Evolutionary conservation across 2,113 vertebrate species (phyloP).

Genomic region (Canis aureus): DNA sequence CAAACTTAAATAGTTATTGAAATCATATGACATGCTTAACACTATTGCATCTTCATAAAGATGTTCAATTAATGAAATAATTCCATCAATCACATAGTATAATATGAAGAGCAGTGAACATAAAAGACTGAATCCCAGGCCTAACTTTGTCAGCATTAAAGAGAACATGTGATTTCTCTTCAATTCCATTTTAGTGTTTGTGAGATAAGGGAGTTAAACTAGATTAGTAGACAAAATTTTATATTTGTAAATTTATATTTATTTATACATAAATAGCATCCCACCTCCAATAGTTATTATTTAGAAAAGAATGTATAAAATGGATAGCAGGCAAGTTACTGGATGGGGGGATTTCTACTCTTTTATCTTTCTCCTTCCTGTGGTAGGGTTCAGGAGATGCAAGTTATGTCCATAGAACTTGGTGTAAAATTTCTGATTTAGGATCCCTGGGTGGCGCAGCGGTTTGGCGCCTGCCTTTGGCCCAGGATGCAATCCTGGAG

Average conservation of each 20-base stretch:
- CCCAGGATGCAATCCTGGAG: too few relatives aligned
- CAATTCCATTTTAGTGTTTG: neutral
- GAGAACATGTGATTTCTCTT: neutral
- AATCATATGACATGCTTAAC: neutral
- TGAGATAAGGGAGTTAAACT: neutral
- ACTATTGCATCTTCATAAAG: neutral
- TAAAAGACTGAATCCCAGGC: neutral
- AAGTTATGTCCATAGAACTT: neutral
- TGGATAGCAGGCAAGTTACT: neutral
- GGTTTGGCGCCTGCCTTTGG: too few relatives aligned
- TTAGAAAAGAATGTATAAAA: neutral
- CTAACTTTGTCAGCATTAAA: neutral
- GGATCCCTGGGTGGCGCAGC: too few relatives aligned
- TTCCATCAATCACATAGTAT: neutral
- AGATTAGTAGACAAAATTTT: neutral
- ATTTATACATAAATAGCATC: too few relatives aligned
- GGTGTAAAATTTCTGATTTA: neutral
- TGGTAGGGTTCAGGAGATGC: neutral
- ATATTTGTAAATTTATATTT: too few relatives aligned
- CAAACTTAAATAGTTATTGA: neutral
- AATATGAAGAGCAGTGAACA: neutral
- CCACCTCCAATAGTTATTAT: neutral
- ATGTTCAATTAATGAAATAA: neutral
- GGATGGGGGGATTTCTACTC: neutral
- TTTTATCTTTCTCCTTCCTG: slow-evolving; percentile 9